phyloP scores from a whole-genome alignment of 2,113 vertebrate genomes.

The Natator depressus region DNA sequence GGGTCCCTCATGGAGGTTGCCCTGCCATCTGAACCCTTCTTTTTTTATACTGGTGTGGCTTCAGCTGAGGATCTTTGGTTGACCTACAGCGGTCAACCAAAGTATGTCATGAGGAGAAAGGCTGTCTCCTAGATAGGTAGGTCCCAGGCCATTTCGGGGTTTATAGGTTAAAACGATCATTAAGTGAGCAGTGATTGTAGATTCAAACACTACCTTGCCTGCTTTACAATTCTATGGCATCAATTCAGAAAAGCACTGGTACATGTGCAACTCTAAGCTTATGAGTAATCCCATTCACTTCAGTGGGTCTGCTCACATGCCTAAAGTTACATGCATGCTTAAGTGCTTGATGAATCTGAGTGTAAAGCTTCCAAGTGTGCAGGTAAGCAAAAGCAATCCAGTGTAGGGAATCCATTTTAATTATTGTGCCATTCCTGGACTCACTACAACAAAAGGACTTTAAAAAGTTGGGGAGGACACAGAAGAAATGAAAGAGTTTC shows the following conservation, averaged over 20 bases:
- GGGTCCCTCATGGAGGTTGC: neutral
- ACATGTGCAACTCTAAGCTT: neutral
- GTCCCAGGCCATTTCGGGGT: neutral
- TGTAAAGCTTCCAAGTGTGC: neutral
- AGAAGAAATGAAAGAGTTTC: accelerated
- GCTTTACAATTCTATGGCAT: neutral
- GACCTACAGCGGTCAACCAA: neutral
- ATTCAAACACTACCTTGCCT: neutral
- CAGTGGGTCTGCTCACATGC: neutral
- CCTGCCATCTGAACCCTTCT: neutral
- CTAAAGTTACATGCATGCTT: neutral
- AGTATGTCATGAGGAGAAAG: neutral
- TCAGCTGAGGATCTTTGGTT: neutral
- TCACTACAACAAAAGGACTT: neutral
- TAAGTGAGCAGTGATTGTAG: neutral
- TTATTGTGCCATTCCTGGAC: neutral
- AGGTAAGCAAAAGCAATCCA: neutral
- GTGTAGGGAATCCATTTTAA: neutral
- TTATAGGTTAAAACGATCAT: neutral
- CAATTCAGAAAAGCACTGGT: neutral
- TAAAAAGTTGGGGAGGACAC: neutral
- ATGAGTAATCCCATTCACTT: neutral
- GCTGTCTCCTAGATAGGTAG: neutral
- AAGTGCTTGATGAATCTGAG: neutral
- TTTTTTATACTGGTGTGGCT: neutral